Base-by-base conservation (phyloP, 2,113 vertebrate genomes). In the Saimiri boliviensis region DNA sequence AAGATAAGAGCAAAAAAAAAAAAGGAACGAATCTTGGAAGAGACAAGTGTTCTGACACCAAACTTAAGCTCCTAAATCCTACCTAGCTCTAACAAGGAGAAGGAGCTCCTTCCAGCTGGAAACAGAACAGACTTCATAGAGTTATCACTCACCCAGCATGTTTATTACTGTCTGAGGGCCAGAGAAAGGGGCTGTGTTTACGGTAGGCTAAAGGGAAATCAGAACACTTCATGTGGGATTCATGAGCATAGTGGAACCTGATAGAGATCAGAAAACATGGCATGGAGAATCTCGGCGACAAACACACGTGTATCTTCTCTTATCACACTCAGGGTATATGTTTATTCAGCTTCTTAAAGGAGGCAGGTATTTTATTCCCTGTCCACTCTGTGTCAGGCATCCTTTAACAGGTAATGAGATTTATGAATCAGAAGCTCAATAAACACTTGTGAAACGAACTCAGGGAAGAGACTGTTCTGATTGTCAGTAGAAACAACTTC, bases 11-110 rank as follows among this genome's bases (percentile, higher is more conserved):
- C 9, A 71, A 91, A 93, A 91, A 30, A 63, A 58, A 58, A 58
- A 60, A 93, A 93, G 30, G 47, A 95, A 91, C 5, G 27, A 23
- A 86, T 76, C 91, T 86, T 93, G 32, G 8, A 19, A 97, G 58
- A 80, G 97, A 94, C 94, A 95, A 37, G 37, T 93, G 52, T 60
- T 97, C 40, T 94, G 93, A 97, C 85, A 97, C 94, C 32, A 77
- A 63, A 49, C 8, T 70, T 92, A 96, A 98, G 68, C 76, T 81
- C 93, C 58, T 94, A 93, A 98, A 91, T 92, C 88, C 80, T 81
- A 81, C 37, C 66, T 89, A 70, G 77, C 94, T 93, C 89, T 83
- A 76, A 91, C 30, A 82, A 73, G 94, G 89, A 88, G 87, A 89
- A 56, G 40, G 70, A 96, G 93, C 32, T 92, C 85, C 91, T 87